Conservation (phyloP, 2,113 vertebrate species). For the Engystomops pustulosus region DNA sequence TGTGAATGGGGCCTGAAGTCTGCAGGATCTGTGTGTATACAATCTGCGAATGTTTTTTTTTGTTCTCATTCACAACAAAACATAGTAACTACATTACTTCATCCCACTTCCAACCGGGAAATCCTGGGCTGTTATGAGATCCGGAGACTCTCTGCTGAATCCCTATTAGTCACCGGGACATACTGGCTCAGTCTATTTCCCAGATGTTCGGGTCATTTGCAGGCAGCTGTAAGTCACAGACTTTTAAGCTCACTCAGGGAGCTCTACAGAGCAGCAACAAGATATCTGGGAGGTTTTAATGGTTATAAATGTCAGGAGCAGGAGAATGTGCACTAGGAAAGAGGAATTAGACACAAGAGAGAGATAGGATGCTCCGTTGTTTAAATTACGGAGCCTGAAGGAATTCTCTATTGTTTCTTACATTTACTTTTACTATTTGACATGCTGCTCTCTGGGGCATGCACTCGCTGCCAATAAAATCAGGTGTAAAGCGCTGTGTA, state of each 20-base stretch:
- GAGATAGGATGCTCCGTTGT: not conserved
- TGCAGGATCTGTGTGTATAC: too few species aligned
- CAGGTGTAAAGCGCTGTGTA: constrained; percentile 6
- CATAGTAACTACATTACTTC: not conserved
- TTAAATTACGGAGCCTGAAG: not conserved
- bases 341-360: constrained; percentile 16
- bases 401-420: constrained; percentile 10
- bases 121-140: constrained; percentile 33
- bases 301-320: constrained; percentile 25
- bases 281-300: constrained; percentile 8
- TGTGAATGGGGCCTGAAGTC: too few species aligned
- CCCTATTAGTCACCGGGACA: constrained; percentile 1
- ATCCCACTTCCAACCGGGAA: not conserved
- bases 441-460: not conserved
- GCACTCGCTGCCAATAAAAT: constrained; percentile 14
- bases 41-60: not conserved
- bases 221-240: constrained; percentile 45
- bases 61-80: not conserved
- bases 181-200: constrained; percentile 29
- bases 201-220: constrained; percentile 47
- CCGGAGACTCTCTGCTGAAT: not conserved
- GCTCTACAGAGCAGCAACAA: not conserved
- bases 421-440: not conserved
- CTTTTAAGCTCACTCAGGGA: constrained; percentile 10
- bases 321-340: not conserved